Conservation (phyloP, 1,140 invertebrate species). For the Papilio helenus region DNA sequence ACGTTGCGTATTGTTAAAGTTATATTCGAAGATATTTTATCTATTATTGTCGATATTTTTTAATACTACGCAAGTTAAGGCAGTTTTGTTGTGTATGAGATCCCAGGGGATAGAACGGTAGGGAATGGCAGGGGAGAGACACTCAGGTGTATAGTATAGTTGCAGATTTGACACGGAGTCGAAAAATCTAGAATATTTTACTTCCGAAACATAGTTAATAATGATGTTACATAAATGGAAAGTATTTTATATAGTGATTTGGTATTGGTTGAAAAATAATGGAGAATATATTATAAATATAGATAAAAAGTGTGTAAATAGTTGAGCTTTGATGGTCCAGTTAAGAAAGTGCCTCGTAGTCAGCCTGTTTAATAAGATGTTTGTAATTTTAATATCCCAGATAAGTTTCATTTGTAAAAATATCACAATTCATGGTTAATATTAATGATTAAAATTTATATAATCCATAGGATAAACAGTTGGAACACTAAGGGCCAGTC, state of each 20-base stretch:
- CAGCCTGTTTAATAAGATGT: neutral
- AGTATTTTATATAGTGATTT: conserved; percentile 23
- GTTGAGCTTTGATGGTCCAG: conserved; percentile 31
- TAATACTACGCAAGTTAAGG: no score
- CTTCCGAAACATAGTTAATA: conserved; percentile 17
- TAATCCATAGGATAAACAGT: no score
- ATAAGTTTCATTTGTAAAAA: no score
- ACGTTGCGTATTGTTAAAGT: no score
- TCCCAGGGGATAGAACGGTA: neutral
- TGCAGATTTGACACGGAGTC: neutral
- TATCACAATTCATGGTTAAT: no score
- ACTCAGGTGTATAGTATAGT: neutral
- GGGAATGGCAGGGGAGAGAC: neutral
- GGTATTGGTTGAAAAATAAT: conserved; percentile 1
- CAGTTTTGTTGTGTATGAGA: no score
- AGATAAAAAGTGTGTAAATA: conserved; percentile 18
- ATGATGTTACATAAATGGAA: conserved; percentile 4
- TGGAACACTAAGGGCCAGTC: no score
- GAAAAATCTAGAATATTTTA: neutral
- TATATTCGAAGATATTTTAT: no score
- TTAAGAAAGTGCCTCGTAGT: conserved; percentile 24
- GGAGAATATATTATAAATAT: neutral
- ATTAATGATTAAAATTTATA: no score
- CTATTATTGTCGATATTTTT: no score
- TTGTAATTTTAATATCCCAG: neutral